Evolutionary conservation across 2,113 vertebrate genomes (phyloP), one percentile per base, ranked within the genome.

Genomic region (Mola mola): DNA sequence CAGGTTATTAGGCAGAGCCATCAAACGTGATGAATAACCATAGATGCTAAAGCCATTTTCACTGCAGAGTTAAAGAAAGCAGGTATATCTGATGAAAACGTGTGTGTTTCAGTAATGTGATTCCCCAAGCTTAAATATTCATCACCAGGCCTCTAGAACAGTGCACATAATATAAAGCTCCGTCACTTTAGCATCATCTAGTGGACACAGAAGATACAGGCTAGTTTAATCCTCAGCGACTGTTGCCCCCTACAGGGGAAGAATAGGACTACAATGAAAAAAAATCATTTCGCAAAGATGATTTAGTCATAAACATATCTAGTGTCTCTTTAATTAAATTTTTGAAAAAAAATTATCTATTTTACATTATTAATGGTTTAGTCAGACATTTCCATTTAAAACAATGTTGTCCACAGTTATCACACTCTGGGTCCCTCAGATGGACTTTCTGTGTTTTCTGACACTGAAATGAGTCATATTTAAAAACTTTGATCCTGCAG

Each of bases 21-120:
- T 88, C 72, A 76, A 55, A 78, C 50, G 77, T 83, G 80, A 87
- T 79, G 68, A 82, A 82, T 78, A 72, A 77, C 59, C 48, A 64
- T 21, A 36, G 64, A 62, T 74, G 28, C 16, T 46, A 31, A 63
- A 47, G 17, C 17, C 41, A 50, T 77, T 84, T 75, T 49, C 62
- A 57, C 24, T 44, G 46, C 50, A 0, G 63, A 60, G 62, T 48
- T 64, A 74, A 70, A 57, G 67, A 59, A 44, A 71, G 48, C 46
- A 43, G 38, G 55, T 60, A 24, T 63, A 67, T 72, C 62, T 53
- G 55, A 68, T 34, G 60, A 56, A 79, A 77, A 77, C 72, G 3
- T 73, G 66, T 60, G 65, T 58, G 50, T 21, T 20, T 59, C 36
- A 25, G 33, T 80, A 75, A 74, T 56, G 42, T 66, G 59, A 75